Conservation (phyloP, 2,113 vertebrate genomes). For the Xenotilapia flavipinnis region DNA sequence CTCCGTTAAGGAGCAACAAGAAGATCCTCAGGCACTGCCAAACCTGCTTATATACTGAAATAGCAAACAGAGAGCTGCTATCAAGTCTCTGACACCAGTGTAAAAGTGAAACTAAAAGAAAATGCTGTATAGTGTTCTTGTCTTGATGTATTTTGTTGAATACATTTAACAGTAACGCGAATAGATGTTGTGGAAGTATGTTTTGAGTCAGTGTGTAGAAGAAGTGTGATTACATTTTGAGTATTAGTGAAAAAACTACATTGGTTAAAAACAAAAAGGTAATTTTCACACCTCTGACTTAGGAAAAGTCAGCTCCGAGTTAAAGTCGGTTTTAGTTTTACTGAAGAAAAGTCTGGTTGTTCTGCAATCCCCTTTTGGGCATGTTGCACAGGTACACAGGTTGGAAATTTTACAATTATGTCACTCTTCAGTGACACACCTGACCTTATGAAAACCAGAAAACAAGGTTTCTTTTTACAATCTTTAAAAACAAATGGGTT, state of each 20-base stretch:
- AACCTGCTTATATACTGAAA: neutral
- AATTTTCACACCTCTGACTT: neutral
- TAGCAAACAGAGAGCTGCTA: neutral
- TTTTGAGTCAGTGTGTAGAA: neutral
- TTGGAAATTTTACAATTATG: neutral
- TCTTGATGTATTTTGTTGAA: neutral
- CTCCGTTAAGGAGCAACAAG: neutral
- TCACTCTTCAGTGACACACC: accelerated
- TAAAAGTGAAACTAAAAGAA: neutral
- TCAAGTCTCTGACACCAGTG: neutral
- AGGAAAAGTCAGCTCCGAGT: accelerated
- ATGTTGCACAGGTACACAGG: neutral
- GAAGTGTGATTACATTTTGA: neutral
- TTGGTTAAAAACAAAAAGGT: neutral
- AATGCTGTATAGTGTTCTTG: neutral
- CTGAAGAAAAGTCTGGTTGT: neutral
- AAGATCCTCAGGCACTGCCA: neutral
- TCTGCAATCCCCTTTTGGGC: neutral
- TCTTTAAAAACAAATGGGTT: neutral
- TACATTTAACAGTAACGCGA: neutral
- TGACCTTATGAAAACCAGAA: neutral
- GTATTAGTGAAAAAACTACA: neutral
- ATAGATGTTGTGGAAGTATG: neutral
- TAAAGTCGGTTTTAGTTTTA: neutral
- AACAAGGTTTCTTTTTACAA: neutral